These are phyloP conservation scores for Bufo gargarizans DNA, from an alignment of 2,113 vertebrate genomes.

Conservation along the genomic window DNA sequence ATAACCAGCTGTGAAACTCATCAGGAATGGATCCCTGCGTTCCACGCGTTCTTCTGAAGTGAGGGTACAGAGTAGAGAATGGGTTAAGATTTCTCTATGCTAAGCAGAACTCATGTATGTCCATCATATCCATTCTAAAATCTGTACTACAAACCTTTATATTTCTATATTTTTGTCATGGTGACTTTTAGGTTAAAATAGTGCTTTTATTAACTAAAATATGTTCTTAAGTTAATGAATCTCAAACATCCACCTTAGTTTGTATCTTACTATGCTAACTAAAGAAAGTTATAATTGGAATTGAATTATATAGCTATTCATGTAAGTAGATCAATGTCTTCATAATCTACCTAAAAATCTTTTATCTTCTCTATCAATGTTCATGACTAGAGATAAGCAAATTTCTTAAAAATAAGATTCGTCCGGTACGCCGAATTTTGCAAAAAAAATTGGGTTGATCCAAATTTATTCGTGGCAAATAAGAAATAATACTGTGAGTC, in stretches of 20 bases:
- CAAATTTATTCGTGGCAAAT: too few species aligned
- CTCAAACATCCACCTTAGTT: too few species aligned
- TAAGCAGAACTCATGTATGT: not conserved
- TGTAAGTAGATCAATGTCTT: not conserved
- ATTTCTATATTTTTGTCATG: not conserved
- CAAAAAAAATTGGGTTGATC: too few species aligned
- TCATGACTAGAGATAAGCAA: too few species aligned
- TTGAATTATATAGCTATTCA: not conserved
- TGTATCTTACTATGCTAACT: too few species aligned
- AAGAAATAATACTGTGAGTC: too few species aligned
- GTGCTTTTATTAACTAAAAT: not conserved
- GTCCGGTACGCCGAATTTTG: too few species aligned
- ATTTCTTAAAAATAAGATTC: too few species aligned
- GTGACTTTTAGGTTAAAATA: not conserved
- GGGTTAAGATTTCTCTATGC: conserved; percentile 35
- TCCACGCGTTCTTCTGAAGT: conserved; percentile 32
- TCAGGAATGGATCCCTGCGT: conserved; percentile 55
- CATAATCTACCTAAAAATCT: not conserved
- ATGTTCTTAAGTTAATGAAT: not conserved
- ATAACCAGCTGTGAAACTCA: conserved; percentile 57
- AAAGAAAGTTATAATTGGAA: not conserved
- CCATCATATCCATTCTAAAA: not conserved
- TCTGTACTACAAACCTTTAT: not conserved
- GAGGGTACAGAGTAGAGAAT: conserved; percentile 24
- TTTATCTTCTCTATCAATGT: too few species aligned